Conservation (phyloP, 2,797 vertebrate species). For the Cirrhinus molitorella region DNA sequence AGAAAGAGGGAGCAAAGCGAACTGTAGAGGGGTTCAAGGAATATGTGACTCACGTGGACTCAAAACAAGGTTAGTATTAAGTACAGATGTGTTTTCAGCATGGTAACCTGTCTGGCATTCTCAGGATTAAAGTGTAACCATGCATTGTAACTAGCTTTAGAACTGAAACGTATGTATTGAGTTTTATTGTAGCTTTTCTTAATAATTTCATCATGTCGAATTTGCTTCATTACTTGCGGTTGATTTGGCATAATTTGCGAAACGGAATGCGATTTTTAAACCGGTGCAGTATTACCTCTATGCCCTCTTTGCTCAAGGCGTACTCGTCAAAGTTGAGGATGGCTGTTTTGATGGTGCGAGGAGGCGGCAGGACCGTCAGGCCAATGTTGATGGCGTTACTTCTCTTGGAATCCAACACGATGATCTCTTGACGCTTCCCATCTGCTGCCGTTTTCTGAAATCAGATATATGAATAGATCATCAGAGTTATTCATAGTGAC, state of each 20-base stretch:
- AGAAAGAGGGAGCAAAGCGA: slow-evolving; percentile 30
- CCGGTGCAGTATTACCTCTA: slow-evolving; percentile 85
- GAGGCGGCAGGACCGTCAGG: slow-evolving; percentile 93
- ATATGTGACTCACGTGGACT: slow-evolving; percentile 32
- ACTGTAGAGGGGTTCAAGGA: slow-evolving; percentile 31
- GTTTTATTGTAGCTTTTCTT: slow-evolving; percentile 32
- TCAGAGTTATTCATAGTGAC: not conserved
- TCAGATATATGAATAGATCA: not conserved
- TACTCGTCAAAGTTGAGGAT: slow-evolving; percentile 99
- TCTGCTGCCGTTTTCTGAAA: slow-evolving; percentile 93
- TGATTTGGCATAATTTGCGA: slow-evolving; percentile 18
- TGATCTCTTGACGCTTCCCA: slow-evolving; percentile 96
- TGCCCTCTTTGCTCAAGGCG: slow-evolving; percentile 98
- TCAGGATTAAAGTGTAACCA: slow-evolving; percentile 22
- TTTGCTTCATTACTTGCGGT: slow-evolving; percentile 26
- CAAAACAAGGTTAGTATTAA: slow-evolving; percentile 50
- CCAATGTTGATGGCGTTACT: slow-evolving; percentile 99
- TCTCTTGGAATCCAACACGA: slow-evolving; percentile 95
- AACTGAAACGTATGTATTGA: not conserved
- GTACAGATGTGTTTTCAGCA: slow-evolving; percentile 45
- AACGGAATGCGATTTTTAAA: slow-evolving; percentile 15
- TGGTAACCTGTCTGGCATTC: slow-evolving; percentile 33
- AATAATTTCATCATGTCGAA: slow-evolving; percentile 29
- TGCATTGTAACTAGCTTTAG: slow-evolving; percentile 8
- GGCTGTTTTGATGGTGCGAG: slow-evolving; percentile 97